Percentiles rank a stretch among this genome's conserved stretches.
Evolutionary conservation across 2,888 invertebrate species (phyloP).

Genomic region (Cephus nigrinus): DNA sequence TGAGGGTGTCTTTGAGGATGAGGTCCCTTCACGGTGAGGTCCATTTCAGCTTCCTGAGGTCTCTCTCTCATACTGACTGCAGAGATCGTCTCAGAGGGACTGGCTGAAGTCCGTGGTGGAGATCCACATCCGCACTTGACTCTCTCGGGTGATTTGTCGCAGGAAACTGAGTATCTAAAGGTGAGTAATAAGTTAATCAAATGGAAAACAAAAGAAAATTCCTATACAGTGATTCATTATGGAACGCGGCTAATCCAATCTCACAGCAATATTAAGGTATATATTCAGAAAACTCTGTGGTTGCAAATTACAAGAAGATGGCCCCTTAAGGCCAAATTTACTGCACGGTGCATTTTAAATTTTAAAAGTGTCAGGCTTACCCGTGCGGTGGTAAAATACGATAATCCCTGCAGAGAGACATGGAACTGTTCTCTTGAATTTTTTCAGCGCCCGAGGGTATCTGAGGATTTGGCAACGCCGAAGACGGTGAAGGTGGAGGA

Average conservation of each 20-base stretch:
- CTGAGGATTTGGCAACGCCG: constrained; percentile 37
- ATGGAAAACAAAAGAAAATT: not conserved
- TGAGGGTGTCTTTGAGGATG: constrained; percentile 45
- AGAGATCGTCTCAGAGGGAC: constrained; percentile 37
- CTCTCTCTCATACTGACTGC: constrained; percentile 27
- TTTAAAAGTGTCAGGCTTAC: constrained; percentile 31
- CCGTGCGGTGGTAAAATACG: constrained; percentile 55
- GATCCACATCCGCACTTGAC: constrained; percentile 57
- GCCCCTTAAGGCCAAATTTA: not conserved
- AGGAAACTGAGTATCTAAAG: constrained; percentile 49
- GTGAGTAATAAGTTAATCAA: not conserved
- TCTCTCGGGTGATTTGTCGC: constrained; percentile 58
- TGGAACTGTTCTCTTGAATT: constrained; percentile 38
- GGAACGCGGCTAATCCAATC: not conserved
- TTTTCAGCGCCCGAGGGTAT: constrained; percentile 35
- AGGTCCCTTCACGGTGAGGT: constrained; percentile 58
- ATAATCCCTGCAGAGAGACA: constrained; percentile 54
- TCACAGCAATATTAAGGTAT: not conserved
- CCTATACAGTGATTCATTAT: not conserved
- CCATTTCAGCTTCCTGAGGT: constrained; percentile 62
- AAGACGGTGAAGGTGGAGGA: constrained; percentile 29
- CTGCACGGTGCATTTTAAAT: not conserved
- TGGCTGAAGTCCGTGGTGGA: constrained; percentile 48
- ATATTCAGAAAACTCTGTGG: not conserved
- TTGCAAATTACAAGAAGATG: not conserved